Evolutionary conservation across 1,140 invertebrate species (phyloP), one percentile per base, ranked within the genome.

Genomic region (Gonatopus flavifemur): DNA sequence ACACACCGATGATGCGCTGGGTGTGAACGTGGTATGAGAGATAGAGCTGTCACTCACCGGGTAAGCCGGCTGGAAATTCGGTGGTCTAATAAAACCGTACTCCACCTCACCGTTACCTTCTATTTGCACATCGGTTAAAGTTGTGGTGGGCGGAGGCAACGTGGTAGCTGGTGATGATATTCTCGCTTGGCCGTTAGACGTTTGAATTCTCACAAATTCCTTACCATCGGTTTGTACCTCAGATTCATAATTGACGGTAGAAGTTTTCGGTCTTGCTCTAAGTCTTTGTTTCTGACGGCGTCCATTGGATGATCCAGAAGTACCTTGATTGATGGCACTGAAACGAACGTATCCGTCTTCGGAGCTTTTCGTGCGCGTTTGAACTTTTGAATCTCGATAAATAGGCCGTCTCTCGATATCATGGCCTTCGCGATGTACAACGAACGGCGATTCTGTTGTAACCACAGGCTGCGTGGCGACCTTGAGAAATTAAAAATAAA

Each of bases 291-390:
- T 60, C 12, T 60, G 45, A 2, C 46, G 49, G 1, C 18, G 31
- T 15, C 31, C 20, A 48, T 40, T 45, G 32, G 56, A 10, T 8
- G 32, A 18, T 32, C 47, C 39, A 20, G 15, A 40, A 18, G 13
- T 47, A 35, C 73, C 65, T 36, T 72, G 66, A 46, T 74, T 76
- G 4, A 76, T 67, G 4, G 66, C 68, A 48, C 69, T 75, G 46
- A 78, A 77, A n/a, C 69, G 66, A 2, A 78, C 76, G 45, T 69
- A 78, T 18, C 77, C 76, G 30, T 76, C 72, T 35, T 75, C 69
- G 0, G 67, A 46, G 25, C 68, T 69, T 6, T 63, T 57, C 6
- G 69, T 65, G 15, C 59, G 63, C 1, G 72, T 77, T 18, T 76
- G 76, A 22, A 77, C 57, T 10, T 50, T 33, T 0, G 76, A 57